Percentiles rank a stretch among this genome's conserved stretches.
These are phyloP conservation scores for Hydrophis major DNA, from an alignment of 2,797 vertebrate species.

Conservation along the genomic window DNA sequence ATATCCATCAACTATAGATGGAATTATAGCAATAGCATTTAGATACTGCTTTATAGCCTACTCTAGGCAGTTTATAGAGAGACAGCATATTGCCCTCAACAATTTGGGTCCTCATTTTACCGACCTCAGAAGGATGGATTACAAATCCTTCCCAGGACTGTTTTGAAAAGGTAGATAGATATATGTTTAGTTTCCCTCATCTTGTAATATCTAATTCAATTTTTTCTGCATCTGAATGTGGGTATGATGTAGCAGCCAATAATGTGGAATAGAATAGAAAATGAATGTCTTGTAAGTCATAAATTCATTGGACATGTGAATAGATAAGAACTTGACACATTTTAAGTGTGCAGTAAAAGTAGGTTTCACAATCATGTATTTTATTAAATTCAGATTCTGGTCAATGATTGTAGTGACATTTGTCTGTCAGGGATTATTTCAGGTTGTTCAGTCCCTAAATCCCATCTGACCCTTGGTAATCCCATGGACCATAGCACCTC, in stretches of 20 bases:
- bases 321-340: neutral
- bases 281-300: neutral
- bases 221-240: neutral
- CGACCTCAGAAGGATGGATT: too few species aligned
- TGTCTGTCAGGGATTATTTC: neutral
- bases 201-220: neutral
- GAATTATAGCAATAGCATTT: neutral
- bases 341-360: neutral
- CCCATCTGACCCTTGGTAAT: neutral
- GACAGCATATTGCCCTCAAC: too few species aligned
- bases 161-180: neutral
- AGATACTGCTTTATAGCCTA: too few species aligned
- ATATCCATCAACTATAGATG: neutral
- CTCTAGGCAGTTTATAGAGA: too few species aligned
- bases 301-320: neutral
- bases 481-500: neutral
- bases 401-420: neutral
- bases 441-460: neutral
- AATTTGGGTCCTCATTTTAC: too few species aligned
- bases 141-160: neutral
- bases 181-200: neutral
- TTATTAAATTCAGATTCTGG: neutral
- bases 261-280: neutral
- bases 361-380: neutral
- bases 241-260: neutral